A percentile compares a stretch with the other conserved stretches of the same genome.
phyloP scores from a whole-genome alignment of 1,140 invertebrate species.

The Aporrectodea caliginosa region DNA sequence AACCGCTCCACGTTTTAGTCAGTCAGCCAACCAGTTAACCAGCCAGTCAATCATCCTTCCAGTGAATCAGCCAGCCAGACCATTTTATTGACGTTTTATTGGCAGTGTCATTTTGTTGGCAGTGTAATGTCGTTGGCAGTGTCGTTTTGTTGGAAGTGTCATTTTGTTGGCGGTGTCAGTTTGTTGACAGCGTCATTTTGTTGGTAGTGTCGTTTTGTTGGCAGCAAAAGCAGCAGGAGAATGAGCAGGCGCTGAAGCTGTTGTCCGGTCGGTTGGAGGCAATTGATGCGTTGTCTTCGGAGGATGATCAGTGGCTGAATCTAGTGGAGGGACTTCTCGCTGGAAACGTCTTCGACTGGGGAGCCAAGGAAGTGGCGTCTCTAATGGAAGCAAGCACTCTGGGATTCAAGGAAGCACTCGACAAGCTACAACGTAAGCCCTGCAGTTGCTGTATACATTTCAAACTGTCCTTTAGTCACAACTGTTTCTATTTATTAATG shows the following conservation, averaged over 20 bases:
- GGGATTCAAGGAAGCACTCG: conserved; percentile 74
- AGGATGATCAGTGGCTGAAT: conserved; percentile 59
- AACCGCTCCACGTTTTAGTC: too few species aligned
- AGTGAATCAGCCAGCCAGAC: too few species aligned
- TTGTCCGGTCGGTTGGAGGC: conserved; percentile 58
- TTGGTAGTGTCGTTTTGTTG: too few species aligned
- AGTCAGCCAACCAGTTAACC: too few species aligned
- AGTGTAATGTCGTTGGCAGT: too few species aligned
- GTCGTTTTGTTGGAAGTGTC: too few species aligned
- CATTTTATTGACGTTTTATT: too few species aligned
- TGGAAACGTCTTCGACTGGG: conserved; percentile 97
- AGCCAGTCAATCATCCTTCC: too few species aligned
- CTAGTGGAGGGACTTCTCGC: conserved; percentile 64
- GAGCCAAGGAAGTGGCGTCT: conserved; percentile 77
- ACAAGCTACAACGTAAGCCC: conserved; percentile 65
- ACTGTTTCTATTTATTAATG: not conserved
- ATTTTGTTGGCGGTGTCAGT: too few species aligned
- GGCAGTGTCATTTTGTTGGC: too few species aligned
- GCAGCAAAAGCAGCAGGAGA: conserved; percentile 69
- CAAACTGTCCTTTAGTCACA: not conserved
- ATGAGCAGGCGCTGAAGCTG: conserved; percentile 63
- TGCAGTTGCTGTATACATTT: not conserved
- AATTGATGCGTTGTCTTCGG: conserved; percentile 60
- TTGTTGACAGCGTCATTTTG: too few species aligned
- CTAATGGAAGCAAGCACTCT: conserved; percentile 73